These are phyloP conservation scores for Emmelina monodactyla DNA, from an alignment of 2,888 invertebrate species.

Conservation along the genomic window DNA sequence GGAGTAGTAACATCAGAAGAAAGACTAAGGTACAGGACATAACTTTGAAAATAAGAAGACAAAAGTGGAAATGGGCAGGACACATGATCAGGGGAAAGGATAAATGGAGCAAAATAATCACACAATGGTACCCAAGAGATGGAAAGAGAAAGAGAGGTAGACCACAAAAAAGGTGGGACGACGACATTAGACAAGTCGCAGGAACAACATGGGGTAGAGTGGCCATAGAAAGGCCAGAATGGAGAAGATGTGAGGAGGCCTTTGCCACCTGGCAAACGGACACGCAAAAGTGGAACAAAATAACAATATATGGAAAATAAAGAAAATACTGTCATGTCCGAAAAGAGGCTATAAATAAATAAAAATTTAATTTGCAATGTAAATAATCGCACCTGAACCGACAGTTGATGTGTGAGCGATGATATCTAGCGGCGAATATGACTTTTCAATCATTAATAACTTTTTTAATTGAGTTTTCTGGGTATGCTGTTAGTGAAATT, in stretches of 20 bases:
- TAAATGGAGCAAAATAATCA: conserved; percentile 11
- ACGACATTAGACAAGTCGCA: conserved; percentile 7
- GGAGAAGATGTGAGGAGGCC: background rate
- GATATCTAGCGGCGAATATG: too few relatives aligned
- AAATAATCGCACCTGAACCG: too few relatives aligned
- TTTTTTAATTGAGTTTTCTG: too few relatives aligned
- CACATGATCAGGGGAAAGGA: conserved; percentile 8
- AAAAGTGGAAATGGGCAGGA: conserved; percentile 7
- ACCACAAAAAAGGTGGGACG: conserved; percentile 9
- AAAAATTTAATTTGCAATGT: too few relatives aligned
- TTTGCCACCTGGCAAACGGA: background rate
- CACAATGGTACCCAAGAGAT: conserved; percentile 9
- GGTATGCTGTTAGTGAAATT: too few relatives aligned
- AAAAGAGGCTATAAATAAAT: too few relatives aligned
- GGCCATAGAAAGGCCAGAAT: background rate
- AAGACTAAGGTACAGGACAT: background rate
- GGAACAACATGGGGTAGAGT: background rate
- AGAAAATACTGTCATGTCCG: too few relatives aligned
- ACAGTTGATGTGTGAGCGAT: too few relatives aligned
- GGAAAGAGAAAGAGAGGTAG: conserved; percentile 9
- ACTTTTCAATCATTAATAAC: too few relatives aligned
- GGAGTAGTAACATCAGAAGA: background rate
- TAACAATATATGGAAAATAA: too few relatives aligned
- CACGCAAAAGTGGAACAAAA: too few relatives aligned
- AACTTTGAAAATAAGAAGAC: conserved; percentile 4